These are phyloP conservation scores for Erpornis zantholeuca DNA, from an alignment of 2,113 vertebrate genomes.

Conservation along the genomic window DNA sequence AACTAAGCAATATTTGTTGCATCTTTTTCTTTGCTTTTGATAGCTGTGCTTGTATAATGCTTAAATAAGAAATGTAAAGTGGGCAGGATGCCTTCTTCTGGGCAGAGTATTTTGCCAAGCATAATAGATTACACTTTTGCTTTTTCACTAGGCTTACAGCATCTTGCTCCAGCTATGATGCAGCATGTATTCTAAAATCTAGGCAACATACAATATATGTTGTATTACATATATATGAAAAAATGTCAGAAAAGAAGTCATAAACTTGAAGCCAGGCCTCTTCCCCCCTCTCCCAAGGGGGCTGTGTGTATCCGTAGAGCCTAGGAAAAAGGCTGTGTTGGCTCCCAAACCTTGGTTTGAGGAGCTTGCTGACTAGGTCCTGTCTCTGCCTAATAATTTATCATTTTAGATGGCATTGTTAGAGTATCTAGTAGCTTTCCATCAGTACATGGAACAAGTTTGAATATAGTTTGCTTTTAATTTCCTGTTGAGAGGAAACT, in stretches of 20 bases:
- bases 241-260: neutral
- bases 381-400: neutral
- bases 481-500: neutral
- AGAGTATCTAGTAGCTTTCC: neutral
- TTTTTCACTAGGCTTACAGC: neutral
- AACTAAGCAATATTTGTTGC: neutral
- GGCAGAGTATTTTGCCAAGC: neutral
- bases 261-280: neutral
- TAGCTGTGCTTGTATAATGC: neutral
- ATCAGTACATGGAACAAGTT: neutral
- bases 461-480: neutral
- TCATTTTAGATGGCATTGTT: neutral
- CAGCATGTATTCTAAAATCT: neutral
- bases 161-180: neutral
- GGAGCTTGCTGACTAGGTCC: neutral
- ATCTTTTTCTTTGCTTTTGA: neutral
- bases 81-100: neutral
- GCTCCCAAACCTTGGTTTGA: neutral
- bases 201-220: neutral
- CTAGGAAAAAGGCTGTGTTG: neutral
- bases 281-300: rapidly evolving
- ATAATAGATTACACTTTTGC: neutral
- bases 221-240: neutral
- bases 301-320: neutral
- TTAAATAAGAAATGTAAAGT: neutral